These are phyloP conservation scores for Bubalus kerabau DNA, from an alignment of 2,113 vertebrate genomes.

Conservation along the genomic window DNA sequence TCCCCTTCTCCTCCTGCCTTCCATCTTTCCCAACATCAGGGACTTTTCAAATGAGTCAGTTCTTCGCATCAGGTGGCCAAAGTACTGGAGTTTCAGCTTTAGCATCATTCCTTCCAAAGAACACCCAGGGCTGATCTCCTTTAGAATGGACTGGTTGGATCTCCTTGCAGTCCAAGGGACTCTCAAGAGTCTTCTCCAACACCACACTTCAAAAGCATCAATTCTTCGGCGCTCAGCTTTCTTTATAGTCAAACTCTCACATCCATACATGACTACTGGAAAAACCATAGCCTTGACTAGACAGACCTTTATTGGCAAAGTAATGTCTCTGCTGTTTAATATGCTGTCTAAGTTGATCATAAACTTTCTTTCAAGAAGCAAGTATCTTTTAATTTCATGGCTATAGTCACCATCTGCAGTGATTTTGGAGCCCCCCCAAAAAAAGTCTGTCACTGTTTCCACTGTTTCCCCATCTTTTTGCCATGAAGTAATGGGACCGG, in stretches of 20 bases:
- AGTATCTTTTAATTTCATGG: not conserved
- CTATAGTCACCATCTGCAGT: not conserved
- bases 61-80: not conserved
- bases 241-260: not conserved
- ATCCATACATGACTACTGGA: not conserved
- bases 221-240: not conserved
- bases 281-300: not conserved
- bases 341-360: not conserved
- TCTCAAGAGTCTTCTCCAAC: not conserved
- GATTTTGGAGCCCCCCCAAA: not conserved
- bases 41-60: not conserved
- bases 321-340: not conserved
- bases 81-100: not conserved
- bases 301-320: fast-evolving
- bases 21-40: not conserved
- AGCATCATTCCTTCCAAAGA: not conserved
- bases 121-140: not conserved
- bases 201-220: not conserved
- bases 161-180: not conserved
- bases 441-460: not conserved
- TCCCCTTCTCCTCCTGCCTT: not conserved
- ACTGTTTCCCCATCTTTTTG: not conserved
- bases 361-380: not conserved
- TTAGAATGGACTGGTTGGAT: not conserved
- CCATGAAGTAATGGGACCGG: not conserved